Percentiles rank a stretch among this genome's conserved stretches.
These are phyloP conservation scores for Heteromormyrus szaboi DNA, from an alignment of 2,797 vertebrate species.

Conservation along the genomic window DNA sequence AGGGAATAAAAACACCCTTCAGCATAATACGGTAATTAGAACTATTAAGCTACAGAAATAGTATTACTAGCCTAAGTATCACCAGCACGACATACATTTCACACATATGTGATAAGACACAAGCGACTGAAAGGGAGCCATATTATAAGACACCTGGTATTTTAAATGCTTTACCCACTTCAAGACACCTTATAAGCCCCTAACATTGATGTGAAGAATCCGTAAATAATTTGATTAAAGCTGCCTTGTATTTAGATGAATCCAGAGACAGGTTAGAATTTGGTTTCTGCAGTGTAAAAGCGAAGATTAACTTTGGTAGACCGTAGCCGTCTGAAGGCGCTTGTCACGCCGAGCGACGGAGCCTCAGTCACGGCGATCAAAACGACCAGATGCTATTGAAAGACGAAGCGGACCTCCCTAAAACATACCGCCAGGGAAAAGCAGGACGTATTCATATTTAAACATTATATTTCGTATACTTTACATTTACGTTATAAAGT, in stretches of 20 bases:
- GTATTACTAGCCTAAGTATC: background rate
- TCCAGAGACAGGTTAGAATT: background rate
- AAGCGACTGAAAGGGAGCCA: background rate
- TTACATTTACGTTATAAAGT: background rate
- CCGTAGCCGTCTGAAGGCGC: background rate
- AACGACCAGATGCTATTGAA: background rate
- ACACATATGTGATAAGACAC: background rate
- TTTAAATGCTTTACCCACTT: background rate
- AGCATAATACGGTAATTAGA: background rate
- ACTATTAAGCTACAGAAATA: background rate
- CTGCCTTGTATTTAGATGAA: background rate
- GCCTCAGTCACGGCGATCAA: background rate
- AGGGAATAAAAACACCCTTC: background rate
- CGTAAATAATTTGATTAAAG: background rate
- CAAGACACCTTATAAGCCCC: background rate
- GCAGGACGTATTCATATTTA: background rate
- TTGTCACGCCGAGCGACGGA: background rate
- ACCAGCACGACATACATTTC: background rate
- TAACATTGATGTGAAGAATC: background rate
- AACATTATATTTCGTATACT: background rate
- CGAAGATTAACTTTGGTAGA: background rate
- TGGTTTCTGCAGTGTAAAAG: background rate
- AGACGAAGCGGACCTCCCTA: background rate
- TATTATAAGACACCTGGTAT: background rate
- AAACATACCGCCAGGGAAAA: background rate